These are phyloP conservation scores for Cantharis flavilabris DNA, from an alignment of 2,888 invertebrate species.

Conservation along the genomic window DNA sequence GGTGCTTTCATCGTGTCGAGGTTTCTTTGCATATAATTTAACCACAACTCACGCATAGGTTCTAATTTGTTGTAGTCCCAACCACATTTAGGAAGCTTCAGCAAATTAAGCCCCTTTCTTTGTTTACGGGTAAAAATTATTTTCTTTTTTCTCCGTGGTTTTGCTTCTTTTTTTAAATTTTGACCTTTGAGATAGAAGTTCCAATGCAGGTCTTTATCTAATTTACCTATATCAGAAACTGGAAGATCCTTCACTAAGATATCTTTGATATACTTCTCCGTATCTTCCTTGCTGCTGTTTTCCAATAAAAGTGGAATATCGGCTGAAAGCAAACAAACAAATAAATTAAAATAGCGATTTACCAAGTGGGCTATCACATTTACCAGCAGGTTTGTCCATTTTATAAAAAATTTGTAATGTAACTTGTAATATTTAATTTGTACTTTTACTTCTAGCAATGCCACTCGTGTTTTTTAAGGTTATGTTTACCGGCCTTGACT, in stretches of 20 bases:
- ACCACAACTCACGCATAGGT: slow-evolving; percentile 69
- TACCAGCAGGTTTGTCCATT: not conserved
- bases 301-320: not conserved
- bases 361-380: not conserved
- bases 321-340: not conserved
- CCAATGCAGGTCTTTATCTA: slow-evolving; percentile 53
- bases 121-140: slow-evolving; percentile 63
- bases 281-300: not conserved
- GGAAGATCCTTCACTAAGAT: slow-evolving; percentile 49
- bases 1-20: slow-evolving; percentile 59
- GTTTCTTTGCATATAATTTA: slow-evolving; percentile 69
- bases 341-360: not conserved
- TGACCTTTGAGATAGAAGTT: slow-evolving; percentile 46
- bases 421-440: too few species aligned
- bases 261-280: slow-evolving; percentile 44
- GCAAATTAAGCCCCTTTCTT: slow-evolving; percentile 65
- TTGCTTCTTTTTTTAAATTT: slow-evolving; percentile 47
- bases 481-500: not conserved
- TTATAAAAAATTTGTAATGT: not conserved
- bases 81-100: slow-evolving; percentile 63
- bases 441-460: not conserved
- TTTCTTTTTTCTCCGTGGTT: slow-evolving; percentile 52
- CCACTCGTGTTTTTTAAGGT: not conserved
- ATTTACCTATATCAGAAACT: slow-evolving; percentile 41
- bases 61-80: slow-evolving; percentile 68